Evolutionary conservation across 2,113 vertebrate species (phyloP).

Genomic region (Lasiurus borealis): DNA sequence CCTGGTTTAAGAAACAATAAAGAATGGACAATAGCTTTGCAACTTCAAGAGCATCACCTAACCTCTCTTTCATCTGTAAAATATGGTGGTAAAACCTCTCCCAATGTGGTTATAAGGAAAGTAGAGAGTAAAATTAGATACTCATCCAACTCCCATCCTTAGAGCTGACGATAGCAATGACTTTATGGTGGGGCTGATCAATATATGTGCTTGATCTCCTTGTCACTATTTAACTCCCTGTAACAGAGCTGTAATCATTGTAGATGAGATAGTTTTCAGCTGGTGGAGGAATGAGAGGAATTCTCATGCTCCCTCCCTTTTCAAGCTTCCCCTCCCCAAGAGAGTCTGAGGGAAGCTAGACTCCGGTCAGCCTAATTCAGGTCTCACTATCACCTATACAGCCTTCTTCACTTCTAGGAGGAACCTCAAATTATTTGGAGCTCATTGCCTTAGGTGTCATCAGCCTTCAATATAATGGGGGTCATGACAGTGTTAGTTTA

Average conservation of each 20-base stretch:
- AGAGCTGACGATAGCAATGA: background rate
- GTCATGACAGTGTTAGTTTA: background rate
- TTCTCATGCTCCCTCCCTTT: background rate
- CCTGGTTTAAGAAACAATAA: slow-evolving; percentile 7
- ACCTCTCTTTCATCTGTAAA: background rate
- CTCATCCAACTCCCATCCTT: background rate
- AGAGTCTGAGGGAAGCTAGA: background rate
- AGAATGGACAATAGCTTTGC: background rate
- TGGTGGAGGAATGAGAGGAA: background rate
- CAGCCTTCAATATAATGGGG: background rate
- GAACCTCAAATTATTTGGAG: background rate
- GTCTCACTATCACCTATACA: background rate
- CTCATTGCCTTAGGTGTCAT: background rate
- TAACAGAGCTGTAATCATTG: background rate
- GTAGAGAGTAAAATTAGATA: background rate
- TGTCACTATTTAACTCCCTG: background rate
- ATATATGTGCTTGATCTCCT: background rate
- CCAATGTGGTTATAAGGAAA: background rate
- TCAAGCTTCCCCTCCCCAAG: background rate
- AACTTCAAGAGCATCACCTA: background rate
- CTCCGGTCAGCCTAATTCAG: background rate
- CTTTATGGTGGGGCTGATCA: background rate
- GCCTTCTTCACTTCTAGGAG: background rate
- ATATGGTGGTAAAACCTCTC: background rate
- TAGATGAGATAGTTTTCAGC: background rate